Conservation (phyloP, 2,797 vertebrate species). For the Hippoglossus hippoglossus region DNA sequence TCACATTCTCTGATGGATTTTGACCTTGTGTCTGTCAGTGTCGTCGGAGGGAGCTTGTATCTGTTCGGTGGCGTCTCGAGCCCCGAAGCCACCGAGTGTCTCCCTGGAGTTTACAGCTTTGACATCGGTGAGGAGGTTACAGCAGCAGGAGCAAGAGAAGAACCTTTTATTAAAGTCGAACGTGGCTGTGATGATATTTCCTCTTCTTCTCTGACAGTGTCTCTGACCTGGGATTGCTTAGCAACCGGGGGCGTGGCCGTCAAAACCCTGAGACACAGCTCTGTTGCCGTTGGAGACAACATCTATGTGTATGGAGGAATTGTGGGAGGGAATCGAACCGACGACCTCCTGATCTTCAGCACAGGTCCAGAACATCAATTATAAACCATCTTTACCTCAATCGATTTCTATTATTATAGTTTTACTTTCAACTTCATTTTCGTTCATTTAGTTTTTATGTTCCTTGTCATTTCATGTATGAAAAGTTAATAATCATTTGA, state of each 20-base stretch:
- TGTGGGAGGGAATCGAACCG: constrained; percentile 60
- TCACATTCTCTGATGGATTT: too few relatives aligned
- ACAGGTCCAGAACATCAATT: constrained; percentile 65
- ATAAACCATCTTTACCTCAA: too few relatives aligned
- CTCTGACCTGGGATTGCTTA: constrained; percentile 81
- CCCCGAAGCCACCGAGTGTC: constrained; percentile 71
- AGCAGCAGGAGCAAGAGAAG: too few relatives aligned
- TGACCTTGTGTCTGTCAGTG: constrained; percentile 42
- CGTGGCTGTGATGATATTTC: background rate
- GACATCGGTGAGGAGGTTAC: constrained; percentile 74
- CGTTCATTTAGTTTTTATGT: too few relatives aligned
- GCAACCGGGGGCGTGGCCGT: constrained; percentile 62
- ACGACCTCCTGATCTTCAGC: constrained; percentile 84
- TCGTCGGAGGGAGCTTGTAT: constrained; percentile 81
- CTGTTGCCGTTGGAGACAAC: constrained; percentile 76
- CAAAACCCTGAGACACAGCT: constrained; percentile 73
- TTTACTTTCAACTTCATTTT: too few relatives aligned
- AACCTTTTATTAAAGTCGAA: background rate
- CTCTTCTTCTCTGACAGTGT: constrained; percentile 61
- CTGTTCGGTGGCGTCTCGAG: constrained; percentile 80
- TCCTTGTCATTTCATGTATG: too few relatives aligned
- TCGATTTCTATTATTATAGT: too few relatives aligned
- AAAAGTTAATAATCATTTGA: too few relatives aligned
- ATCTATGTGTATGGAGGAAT: constrained; percentile 83
- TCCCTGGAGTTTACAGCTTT: constrained; percentile 80